Evolutionary conservation across 2,113 vertebrate genomes (phyloP).

Genomic region (Myotis davidii): DNA sequence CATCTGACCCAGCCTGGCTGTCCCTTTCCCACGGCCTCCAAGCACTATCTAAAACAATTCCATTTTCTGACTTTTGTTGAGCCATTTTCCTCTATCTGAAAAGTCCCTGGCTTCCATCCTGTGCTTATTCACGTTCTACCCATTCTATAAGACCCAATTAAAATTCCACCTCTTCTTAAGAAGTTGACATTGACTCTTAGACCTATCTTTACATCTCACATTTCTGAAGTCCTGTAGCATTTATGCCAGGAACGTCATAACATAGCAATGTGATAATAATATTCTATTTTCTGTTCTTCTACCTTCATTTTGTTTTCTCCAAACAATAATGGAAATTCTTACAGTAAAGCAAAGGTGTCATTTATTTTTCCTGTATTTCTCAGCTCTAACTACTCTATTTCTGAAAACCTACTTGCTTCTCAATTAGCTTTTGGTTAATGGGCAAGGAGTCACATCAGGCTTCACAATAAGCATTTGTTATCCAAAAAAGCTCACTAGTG

Average conservation of each 20-base stretch:
- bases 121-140: not conserved
- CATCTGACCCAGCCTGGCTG: not conserved
- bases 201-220: not conserved
- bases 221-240: not conserved
- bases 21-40: not conserved
- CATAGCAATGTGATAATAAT: not conserved
- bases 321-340: conserved; percentile 7
- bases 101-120: not conserved
- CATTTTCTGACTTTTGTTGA: not conserved
- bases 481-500: not conserved
- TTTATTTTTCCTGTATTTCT: conserved; percentile 29
- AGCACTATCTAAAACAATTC: not conserved
- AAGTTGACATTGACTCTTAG: not conserved
- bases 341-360: not conserved
- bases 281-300: not conserved
- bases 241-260: not conserved
- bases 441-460: not conserved
- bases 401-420: conserved; percentile 11
- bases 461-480: conserved; percentile 56
- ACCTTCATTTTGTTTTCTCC: not conserved
- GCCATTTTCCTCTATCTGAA: not conserved
- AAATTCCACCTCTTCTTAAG: not conserved
- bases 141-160: not conserved
- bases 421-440: conserved; percentile 36
- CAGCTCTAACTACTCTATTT: not conserved